Evolutionary conservation across 2,888 invertebrate species (phyloP).

Genomic region (Tenthredo notha): DNA sequence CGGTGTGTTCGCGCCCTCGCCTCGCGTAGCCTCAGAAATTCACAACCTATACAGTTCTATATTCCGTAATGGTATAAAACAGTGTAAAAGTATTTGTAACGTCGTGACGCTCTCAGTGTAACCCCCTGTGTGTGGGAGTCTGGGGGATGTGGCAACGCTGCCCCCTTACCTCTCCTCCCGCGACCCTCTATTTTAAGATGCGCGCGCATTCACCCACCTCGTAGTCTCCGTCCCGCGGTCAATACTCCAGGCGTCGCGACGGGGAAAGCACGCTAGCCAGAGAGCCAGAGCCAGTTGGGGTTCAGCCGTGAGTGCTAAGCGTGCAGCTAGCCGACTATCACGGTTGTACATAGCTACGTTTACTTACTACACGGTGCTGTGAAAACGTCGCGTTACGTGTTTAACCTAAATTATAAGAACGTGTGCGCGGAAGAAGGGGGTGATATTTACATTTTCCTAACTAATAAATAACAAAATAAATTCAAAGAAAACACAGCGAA

Average conservation of each 20-base stretch:
- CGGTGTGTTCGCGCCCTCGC: too few relatives aligned
- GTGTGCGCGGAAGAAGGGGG: not conserved
- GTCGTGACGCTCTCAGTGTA: constrained; percentile 24
- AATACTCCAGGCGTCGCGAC: constrained; percentile 76
- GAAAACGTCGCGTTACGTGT: not conserved
- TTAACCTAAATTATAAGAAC: not conserved
- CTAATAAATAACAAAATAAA: not conserved
- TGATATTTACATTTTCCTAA: not conserved
- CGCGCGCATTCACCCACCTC: constrained; percentile 50
- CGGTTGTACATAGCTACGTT: constrained; percentile 16
- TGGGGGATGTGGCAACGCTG: constrained; percentile 44
- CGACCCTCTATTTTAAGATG: constrained; percentile 13
- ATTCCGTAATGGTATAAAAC: not conserved
- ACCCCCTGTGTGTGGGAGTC: constrained; percentile 38
- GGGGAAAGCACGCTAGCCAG: constrained; percentile 67
- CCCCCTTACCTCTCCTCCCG: not conserved
- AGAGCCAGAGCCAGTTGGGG: constrained; percentile 42
- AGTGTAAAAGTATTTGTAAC: not conserved
- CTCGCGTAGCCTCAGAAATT: not conserved
- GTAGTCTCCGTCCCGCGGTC: constrained; percentile 71
- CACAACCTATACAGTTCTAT: not conserved
- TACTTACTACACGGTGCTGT: not conserved
- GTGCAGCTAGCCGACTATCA: constrained; percentile 42
- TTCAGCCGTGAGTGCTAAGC: constrained; percentile 45
- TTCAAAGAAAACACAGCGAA: not conserved